Percentiles rank a stretch among this genome's conserved stretches.
phyloP scores from a whole-genome alignment of 1,140 invertebrate genomes.

The Chrysopa pallens region DNA sequence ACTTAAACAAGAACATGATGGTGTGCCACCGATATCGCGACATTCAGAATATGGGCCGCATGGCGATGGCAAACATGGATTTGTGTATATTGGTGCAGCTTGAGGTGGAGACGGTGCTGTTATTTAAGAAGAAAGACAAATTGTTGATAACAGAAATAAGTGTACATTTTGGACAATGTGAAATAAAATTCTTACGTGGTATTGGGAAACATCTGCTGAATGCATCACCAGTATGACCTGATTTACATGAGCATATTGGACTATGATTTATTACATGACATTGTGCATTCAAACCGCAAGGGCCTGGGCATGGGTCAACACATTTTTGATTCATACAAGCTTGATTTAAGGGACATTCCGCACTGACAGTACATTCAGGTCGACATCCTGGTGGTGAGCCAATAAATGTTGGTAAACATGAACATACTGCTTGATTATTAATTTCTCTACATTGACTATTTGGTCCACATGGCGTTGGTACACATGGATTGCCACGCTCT shows the following conservation, averaged over 20 bases:
- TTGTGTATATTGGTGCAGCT: constrained; percentile 8
- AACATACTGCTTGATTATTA: constrained; percentile 54
- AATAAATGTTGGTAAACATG: constrained; percentile 52
- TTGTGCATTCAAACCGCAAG: constrained; percentile 58
- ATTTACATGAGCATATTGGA: constrained; percentile 63
- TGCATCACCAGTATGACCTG: constrained; percentile 58
- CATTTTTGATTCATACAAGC: constrained; percentile 68
- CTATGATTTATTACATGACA: constrained; percentile 70
- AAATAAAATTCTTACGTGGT: constrained; percentile 14
- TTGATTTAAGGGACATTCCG: constrained; percentile 48
- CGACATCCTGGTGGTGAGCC: constrained; percentile 59
- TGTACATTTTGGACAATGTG: neutral
- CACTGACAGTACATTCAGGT: constrained; percentile 60
- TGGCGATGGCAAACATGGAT: constrained; percentile 45
- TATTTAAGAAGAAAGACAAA: neutral
- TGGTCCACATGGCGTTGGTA: constrained; percentile 60
- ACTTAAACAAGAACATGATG: constrained; percentile 41
- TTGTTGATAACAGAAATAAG: too few relatives aligned
- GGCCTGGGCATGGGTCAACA: constrained; percentile 58
- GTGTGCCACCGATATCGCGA: constrained; percentile 31
- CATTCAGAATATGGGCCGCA: constrained; percentile 54
- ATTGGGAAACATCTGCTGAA: constrained; percentile 44
- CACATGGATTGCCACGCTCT: constrained; percentile 43
- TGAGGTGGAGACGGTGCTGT: constrained; percentile 8
- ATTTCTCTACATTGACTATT: constrained; percentile 57